Evolutionary conservation across 2,888 invertebrate genomes (phyloP), one percentile per base, ranked within the genome.

Genomic region (Lochmaea capreae): DNA sequence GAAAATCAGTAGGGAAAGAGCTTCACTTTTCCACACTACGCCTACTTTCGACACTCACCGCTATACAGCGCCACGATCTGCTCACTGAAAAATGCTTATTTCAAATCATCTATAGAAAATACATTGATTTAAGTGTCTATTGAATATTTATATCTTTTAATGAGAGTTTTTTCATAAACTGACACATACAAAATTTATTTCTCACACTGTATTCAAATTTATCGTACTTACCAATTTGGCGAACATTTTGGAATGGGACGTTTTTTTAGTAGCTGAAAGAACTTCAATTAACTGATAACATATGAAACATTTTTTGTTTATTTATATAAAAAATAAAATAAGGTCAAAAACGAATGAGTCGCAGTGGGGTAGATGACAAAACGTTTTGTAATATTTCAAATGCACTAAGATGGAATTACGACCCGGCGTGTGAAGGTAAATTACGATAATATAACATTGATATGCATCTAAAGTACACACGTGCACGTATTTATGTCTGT

Each of bases 351-450:
- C 46, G 49, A 18, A 22, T 0, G 14, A 65, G 10, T 10, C 16
- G 26, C 16, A 66, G 66, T 54, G 66, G 66, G 66, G 66, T 52
- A n/a, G 66, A 54, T 66, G 66, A 18, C 54, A 66, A 66, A 66
- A 65, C 54, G 14, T n/a, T 65, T 65, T 14, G 52, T 3, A 26
- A 49, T 54, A 66, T n/a, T 66, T 54, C 39, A 54, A 66, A 66
- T 54, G 16, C 39, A 33, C 18, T 65, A 14, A 14, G 26, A 26
- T 49, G 49, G 49, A 54, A 14, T 52, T 52, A 33, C 10, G 54
- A 54, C 66, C 14, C 22, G 26, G 39, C 14, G 39, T 66, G 22
- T 54, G 66, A 66, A 66, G 66, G 66, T 57, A 66, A 66, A 66
- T 66, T 66, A 57, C 66, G 11, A 18, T 39, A 43, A 63, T 42